Percentiles rank a stretch among this genome's conserved stretches.
Conservation (phyloP, 2,797 vertebrate genomes). For the Clarias laeviceps region DNA sequence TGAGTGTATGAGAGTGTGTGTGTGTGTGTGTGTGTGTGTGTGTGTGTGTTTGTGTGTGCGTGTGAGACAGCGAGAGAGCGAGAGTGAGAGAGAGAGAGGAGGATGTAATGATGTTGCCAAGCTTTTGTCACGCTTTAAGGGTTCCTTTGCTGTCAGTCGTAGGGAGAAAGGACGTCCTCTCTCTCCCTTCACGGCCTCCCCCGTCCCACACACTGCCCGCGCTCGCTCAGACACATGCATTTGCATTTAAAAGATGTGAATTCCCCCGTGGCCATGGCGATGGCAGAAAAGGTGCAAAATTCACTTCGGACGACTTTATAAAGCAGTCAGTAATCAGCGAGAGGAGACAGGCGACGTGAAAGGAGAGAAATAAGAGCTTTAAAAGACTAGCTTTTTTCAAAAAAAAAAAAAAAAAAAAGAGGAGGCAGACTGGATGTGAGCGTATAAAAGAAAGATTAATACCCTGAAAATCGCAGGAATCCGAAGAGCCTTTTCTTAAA, state of each 20-base stretch:
- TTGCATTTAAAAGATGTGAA: conserved; percentile 98
- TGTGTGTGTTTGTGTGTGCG: not conserved
- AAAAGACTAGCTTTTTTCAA: conserved; percentile 66
- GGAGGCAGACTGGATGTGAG: conserved; percentile 67
- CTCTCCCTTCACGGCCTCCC: conserved; percentile 39
- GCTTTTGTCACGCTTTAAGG: conserved; percentile 86
- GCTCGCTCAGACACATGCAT: conserved; percentile 72
- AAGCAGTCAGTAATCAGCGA: conserved; percentile 99
- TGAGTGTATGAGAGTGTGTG: conserved; percentile 37
- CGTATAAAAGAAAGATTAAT: conserved; percentile 69
- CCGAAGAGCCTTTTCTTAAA: conserved; percentile 37
- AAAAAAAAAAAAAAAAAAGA: conserved; percentile 64
- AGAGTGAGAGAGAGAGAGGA: conserved; percentile 50
- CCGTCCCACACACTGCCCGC: conserved; percentile 52
- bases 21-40: conserved; percentile 26
- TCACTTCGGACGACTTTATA: conserved; percentile 99
- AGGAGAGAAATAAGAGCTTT: conserved; percentile 79
- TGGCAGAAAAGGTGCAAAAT: conserved; percentile 95
- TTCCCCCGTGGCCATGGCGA: conserved; percentile 95
- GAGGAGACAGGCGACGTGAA: conserved; percentile 87
- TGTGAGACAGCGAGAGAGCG: conserved; percentile 38
- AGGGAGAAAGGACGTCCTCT: conserved; percentile 71
- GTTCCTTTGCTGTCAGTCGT: conserved; percentile 86
- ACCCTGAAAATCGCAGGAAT: conserved; percentile 72
- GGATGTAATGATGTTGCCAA: conserved; percentile 82